A percentile compares a stretch with the other conserved stretches of the same genome.
Conservation (phyloP, 2,888 invertebrate species). For the Drosophila paramelanica region DNA sequence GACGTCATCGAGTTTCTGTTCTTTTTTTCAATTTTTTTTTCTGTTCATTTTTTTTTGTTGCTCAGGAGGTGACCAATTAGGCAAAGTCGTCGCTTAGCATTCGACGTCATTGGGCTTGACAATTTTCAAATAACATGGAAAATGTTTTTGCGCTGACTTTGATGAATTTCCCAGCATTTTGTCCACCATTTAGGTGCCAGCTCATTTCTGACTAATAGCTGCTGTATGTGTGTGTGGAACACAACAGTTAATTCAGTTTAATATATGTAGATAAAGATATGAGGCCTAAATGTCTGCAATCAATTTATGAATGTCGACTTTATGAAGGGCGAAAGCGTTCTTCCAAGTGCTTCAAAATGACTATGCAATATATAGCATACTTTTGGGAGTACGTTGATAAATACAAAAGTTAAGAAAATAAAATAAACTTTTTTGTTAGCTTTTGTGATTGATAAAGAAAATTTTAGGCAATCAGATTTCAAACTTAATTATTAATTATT, state of each 20-base stretch:
- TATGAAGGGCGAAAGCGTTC: too few species aligned
- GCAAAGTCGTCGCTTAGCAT: constrained; percentile 25
- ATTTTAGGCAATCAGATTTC: neutral
- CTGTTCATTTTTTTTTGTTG: neutral
- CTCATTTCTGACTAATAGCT: constrained; percentile 19
- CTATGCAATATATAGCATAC: neutral
- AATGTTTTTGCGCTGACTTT: constrained; percentile 69
- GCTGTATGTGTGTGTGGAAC: neutral
- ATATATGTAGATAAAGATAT: constrained; percentile 2
- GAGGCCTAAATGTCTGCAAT: constrained; percentile 18
- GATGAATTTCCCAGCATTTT: constrained; percentile 53
- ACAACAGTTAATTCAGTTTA: constrained; percentile 3
- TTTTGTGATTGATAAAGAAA: too few species aligned
- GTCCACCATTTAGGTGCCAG: neutral
- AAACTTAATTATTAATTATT: neutral
- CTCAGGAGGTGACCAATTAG: constrained; percentile 50
- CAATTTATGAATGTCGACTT: constrained; percentile 13
- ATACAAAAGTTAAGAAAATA: too few species aligned
- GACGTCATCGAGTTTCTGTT: constrained; percentile 46
- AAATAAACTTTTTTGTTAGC: too few species aligned
- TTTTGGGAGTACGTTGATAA: neutral
- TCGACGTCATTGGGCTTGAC: constrained; percentile 41
- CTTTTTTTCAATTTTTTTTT: constrained; percentile 14
- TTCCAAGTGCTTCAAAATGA: neutral
- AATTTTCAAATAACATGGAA: constrained; percentile 62